These are phyloP conservation scores for Danio albolineatus DNA, from an alignment of 2,797 vertebrate genomes.

Conservation along the genomic window DNA sequence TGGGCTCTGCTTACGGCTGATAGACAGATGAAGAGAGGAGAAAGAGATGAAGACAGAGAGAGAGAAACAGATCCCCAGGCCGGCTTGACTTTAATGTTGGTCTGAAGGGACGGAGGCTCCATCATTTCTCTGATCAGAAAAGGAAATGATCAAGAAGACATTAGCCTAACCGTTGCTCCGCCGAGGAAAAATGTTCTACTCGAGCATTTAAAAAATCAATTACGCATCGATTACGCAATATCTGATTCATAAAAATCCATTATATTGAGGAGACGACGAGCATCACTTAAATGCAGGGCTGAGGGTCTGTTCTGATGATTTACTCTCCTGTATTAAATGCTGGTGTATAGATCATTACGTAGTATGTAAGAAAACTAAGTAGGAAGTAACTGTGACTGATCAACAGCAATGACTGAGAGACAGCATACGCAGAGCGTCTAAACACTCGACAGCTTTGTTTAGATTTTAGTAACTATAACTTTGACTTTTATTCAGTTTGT, in stretches of 20 bases:
- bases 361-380: too few relatives aligned
- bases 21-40: constrained; percentile 9
- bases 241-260: constrained; percentile 18
- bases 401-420: too few relatives aligned
- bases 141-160: constrained; percentile 45
- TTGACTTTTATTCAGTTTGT: too few relatives aligned
- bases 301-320: neutral
- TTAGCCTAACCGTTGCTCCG: constrained; percentile 20
- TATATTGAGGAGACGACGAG: neutral
- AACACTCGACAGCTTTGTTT: too few relatives aligned
- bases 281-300: neutral
- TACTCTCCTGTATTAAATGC: neutral
- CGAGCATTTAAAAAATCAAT: constrained; percentile 1
- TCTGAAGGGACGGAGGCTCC: constrained; percentile 55
- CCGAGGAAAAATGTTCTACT: constrained; percentile 24
- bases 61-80: constrained; percentile 57
- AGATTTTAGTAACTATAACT: too few relatives aligned
- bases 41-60: neutral
- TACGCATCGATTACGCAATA: constrained; percentile 9
- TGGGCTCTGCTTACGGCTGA: constrained; percentile 12
- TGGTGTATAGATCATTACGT: neutral
- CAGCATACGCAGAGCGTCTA: too few relatives aligned
- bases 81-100: constrained; percentile 57
- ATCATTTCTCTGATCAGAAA: constrained; percentile 49
- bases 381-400: too few relatives aligned